Evolutionary conservation across 2,888 invertebrate genomes (phyloP), one percentile per base, ranked within the genome.

Genomic region (Lapara coniferarum): DNA sequence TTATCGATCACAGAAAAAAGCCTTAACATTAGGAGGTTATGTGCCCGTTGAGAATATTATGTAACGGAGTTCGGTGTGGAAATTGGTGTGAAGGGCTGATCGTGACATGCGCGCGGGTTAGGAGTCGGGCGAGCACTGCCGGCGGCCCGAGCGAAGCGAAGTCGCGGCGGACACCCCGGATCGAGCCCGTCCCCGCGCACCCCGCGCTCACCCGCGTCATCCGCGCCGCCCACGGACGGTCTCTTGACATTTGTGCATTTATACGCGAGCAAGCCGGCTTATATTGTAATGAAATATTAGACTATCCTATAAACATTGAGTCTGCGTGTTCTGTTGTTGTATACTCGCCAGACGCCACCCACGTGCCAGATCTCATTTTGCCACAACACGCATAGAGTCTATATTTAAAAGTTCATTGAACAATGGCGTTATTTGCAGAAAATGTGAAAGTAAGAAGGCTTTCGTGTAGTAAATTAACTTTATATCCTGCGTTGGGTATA

Each of bases 1-100:
- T 73, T 88, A 89, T 90, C 71, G 91, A 93, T 93, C 93, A 93
- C 93, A 93, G 93, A 90, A 88, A 87, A 72, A 92, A 92, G 93
- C 92, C 91, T 92, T 92, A 92, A 86, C 88, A 90, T 90, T 92
- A 90, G 83, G 77, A 85, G 82, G 75, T 86, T 82, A 82, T 81
- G 80, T 86, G 87, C 86, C 86, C 89, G 84, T 81, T 75, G 74
- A 75, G 80, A 78, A 74, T 84, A 80, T 92, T 93, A 93, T 93
- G 90, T 93, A 93, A 92, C 91, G 88, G 89, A 89, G 85, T 84
- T 87, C 79, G 83, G 85, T 86, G 84, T 85, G 87, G 88, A 84
- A 82, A 81, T 80, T 84, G 85, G 84, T 80, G 70, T 81, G 83
- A 79, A 81, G 81, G 86, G 85, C 79, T 82, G 84, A 81, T 83